Conservation (phyloP, 2,113 vertebrate species). For the Passer montanus region DNA sequence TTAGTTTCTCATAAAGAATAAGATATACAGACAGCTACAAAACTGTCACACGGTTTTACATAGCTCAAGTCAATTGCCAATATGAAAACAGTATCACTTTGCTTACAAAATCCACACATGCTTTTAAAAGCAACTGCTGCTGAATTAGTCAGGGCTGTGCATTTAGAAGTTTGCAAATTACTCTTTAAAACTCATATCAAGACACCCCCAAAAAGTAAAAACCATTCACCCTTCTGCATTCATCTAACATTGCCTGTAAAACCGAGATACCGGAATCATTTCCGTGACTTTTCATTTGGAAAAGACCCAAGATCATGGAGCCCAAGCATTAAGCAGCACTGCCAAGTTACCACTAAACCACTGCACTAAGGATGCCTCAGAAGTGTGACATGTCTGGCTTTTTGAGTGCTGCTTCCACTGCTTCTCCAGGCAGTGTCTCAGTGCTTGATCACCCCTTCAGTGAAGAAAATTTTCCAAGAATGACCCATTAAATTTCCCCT, state of each 20-base stretch:
- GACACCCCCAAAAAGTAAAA: neutral
- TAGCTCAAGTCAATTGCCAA: neutral
- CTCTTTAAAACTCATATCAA: neutral
- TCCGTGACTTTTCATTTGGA: too few relatives aligned
- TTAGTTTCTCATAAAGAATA: neutral
- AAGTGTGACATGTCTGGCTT: fast-evolving
- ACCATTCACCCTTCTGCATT: neutral
- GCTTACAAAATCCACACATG: neutral
- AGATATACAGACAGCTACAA: neutral
- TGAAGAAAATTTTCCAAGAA: neutral
- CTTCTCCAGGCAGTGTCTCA: neutral
- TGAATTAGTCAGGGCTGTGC: neutral
- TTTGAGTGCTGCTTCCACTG: neutral
- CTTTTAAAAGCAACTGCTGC: neutral
- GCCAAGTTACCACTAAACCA: neutral
- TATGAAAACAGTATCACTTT: neutral
- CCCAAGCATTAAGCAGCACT: neutral
- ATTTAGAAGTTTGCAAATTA: neutral
- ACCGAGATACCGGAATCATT: neutral
- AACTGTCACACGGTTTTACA: neutral
- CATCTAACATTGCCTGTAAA: neutral
- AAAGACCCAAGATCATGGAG: neutral
- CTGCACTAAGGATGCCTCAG: neutral
- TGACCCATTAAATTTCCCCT: neutral
- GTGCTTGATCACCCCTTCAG: neutral